These are phyloP conservation scores for Sialis fuliginosa DNA, from an alignment of 2,888 invertebrate species.

Conservation along the genomic window DNA sequence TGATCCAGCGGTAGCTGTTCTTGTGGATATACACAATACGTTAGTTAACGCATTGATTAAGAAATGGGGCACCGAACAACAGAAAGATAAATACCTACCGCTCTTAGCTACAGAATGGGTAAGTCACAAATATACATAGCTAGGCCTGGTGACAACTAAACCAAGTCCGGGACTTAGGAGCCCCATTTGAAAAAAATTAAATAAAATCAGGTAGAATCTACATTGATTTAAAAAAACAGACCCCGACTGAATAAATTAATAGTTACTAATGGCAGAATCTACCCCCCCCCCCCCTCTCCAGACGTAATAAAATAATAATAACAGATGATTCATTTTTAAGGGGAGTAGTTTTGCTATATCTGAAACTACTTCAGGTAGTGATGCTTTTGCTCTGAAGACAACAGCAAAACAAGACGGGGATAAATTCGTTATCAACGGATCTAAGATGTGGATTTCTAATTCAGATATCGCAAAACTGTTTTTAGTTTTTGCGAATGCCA, in stretches of 20 bases:
- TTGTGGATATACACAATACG: conserved; percentile 92
- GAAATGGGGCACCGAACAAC: conserved; percentile 70
- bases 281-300: neutral
- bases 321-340: conserved; percentile 27
- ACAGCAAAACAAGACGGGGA: conserved; percentile 78
- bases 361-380: conserved; percentile 81
- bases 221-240: too few relatives aligned
- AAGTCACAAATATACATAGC: conserved; percentile 17
- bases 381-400: conserved; percentile 90
- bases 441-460: conserved; percentile 98
- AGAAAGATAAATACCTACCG: conserved; percentile 80
- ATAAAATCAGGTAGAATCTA: too few relatives aligned
- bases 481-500: conserved; percentile 86
- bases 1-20: conserved; percentile 74
- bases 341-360: conserved; percentile 85
- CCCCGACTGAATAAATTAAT: too few relatives aligned
- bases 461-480: conserved; percentile 87
- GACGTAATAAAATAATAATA: neutral
- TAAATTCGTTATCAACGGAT: conserved; percentile 77
- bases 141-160: too few relatives aligned
- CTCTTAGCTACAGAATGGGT: conserved; percentile 70
- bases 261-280: too few relatives aligned
- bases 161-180: too few relatives aligned
- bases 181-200: too few relatives aligned
- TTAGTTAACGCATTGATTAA: conserved; percentile 71